Percentiles rank a stretch among this genome's conserved stretches.
These are phyloP conservation scores for Amblyteles armatorius DNA, from an alignment of 2,888 invertebrate genomes.

Conservation along the genomic window DNA sequence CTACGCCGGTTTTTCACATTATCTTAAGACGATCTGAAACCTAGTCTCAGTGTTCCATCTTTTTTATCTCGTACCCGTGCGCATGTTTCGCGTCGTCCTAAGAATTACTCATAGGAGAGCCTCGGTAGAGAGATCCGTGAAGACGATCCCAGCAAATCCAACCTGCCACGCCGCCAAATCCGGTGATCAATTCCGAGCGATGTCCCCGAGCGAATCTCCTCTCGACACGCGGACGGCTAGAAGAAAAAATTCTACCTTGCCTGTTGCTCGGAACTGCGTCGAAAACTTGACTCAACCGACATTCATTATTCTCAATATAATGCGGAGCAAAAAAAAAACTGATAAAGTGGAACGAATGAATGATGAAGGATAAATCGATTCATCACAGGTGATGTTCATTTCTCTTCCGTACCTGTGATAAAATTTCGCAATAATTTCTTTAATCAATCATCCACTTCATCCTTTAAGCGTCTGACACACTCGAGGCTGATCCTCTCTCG, in stretches of 20 bases:
- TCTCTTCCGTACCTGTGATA: conserved; percentile 14
- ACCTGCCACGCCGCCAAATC: background rate
- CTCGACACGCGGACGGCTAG: background rate
- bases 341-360: background rate
- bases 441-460: conserved; percentile 55
- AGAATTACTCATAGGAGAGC: background rate
- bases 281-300: conserved; percentile 21
- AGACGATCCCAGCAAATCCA: conserved; percentile 12
- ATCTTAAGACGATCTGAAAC: too few species aligned
- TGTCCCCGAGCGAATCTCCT: background rate
- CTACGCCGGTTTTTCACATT: too few species aligned
- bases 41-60: too few species aligned
- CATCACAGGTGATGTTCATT: conserved; percentile 15
- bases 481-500: background rate
- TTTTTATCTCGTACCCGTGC: background rate
- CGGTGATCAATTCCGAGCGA: background rate
- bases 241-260: background rate
- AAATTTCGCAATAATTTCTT: conserved; percentile 52
- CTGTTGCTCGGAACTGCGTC: conserved; percentile 28
- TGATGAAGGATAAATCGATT: conserved; percentile 31
- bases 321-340: background rate
- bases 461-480: conserved; percentile 15
- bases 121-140: background rate
- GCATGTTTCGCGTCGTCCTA: background rate
- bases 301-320: conserved; percentile 38